Evolutionary conservation across 2,888 invertebrate genomes (phyloP), one percentile per base, ranked within the genome.

Genomic region (Ormyrus rosae): DNA sequence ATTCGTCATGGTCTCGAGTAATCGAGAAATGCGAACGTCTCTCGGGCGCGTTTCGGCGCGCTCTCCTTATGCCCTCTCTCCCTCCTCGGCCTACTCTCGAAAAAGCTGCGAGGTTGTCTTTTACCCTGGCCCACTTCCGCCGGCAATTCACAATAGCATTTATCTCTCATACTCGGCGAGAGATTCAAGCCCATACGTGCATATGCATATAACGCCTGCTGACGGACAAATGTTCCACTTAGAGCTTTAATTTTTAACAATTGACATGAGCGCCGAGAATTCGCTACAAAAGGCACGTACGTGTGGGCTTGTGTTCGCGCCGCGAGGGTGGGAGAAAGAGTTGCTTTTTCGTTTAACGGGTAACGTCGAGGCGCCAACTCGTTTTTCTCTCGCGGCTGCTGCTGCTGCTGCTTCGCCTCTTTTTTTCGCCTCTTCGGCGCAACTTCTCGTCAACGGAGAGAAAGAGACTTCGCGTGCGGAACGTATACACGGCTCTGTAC

Each of bases 1-100:
- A 77, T 77, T 72, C 68, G 76, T 73, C 69, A 77, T 77, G 75
- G 80, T 80, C 71, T 53, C 70, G 56, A 80, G 75, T 80, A 80
- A 80, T 80, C 70, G 80, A 67, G 80, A 80, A 80, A 80, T 74
- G 74, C 56, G 74, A 69, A 69, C 53, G 69, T 65, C 11, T 58
- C 34, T 50, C 74, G 19, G 68, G 61, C 19, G 13, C 58, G 2
- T 56, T 67, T 46, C 50, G 11, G 13, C 45, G 13, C 45, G 5
- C 58, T 46, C 50, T 58, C 50, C 19, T 34, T 34, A 4, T 34
- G 34, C 34, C 63, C 50, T 68, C 34, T 69, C 50, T 68, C 56
- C 6, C 63, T 34, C 34, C 34, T 63, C 79, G 68, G 48, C 67
- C 70, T 70, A 72, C 65, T 67, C 80, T 80, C 70, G 75, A 75